A percentile compares a stretch with the other conserved stretches of the same genome.
phyloP scores from a whole-genome alignment of 2,888 invertebrate genomes.

The Drosophila emarginata region DNA sequence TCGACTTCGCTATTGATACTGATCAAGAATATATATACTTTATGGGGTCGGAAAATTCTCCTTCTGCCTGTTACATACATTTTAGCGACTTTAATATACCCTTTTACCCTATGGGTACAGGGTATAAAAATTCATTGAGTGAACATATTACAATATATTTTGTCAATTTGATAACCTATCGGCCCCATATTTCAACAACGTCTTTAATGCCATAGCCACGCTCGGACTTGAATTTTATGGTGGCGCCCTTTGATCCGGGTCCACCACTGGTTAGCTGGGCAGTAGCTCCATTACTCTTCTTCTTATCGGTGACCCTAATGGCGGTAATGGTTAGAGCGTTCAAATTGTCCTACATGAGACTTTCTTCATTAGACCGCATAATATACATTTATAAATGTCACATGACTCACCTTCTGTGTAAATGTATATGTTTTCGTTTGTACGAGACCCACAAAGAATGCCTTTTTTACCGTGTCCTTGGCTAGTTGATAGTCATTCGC shows the following conservation, averaged over 20 bases:
- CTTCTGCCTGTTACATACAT: too few species aligned
- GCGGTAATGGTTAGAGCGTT: constrained; percentile 69
- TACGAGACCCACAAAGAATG: constrained; percentile 61
- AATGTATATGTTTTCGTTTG: constrained; percentile 64
- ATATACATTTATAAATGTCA: not conserved
- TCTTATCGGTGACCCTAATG: constrained; percentile 60
- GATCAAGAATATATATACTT: too few species aligned
- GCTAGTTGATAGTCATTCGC: constrained; percentile 64
- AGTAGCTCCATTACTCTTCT: constrained; percentile 78
- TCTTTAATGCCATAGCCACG: constrained; percentile 81
- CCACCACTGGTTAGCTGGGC: constrained; percentile 82
- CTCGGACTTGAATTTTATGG: constrained; percentile 82
- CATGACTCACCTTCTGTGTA: constrained; percentile 62
- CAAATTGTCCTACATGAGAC: constrained; percentile 47
- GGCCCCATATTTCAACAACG: constrained; percentile 67
- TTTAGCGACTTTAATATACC: too few species aligned
- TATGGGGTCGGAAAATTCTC: too few species aligned
- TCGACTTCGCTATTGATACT: too few species aligned
- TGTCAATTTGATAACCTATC: constrained; percentile 27
- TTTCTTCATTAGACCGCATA: not conserved
- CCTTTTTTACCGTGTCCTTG: constrained; percentile 65
- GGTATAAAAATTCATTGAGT: not conserved
- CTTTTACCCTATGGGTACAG: too few species aligned
- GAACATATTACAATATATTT: not conserved
- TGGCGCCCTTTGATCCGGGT: constrained; percentile 81